phyloP scores from a whole-genome alignment of 2,888 invertebrate genomes.

The Scaptomyza reducta region DNA sequence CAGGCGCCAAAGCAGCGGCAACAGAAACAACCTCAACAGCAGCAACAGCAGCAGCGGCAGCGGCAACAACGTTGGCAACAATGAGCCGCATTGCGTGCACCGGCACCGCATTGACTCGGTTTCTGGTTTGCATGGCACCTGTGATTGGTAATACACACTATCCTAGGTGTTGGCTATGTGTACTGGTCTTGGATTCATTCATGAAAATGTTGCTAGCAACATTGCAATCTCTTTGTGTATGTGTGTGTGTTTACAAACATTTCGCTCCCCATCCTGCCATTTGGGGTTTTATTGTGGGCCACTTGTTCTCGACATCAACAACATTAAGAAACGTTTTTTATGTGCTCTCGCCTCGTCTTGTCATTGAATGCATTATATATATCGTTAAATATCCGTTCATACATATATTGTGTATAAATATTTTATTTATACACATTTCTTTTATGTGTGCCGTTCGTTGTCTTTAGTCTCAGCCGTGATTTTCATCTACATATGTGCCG shows the following conservation, averaged over 20 bases:
- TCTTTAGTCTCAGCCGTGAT: constrained; percentile 42
- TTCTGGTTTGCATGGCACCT: constrained; percentile 84
- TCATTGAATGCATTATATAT: constrained; percentile 52
- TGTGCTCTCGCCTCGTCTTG: constrained; percentile 39
- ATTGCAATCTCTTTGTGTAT: constrained; percentile 2
- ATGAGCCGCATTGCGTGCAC: constrained; percentile 59
- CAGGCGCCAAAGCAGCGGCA: constrained; percentile 47
- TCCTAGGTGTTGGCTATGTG: constrained; percentile 10
- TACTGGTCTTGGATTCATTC: constrained; percentile 40
- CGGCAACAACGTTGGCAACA: constrained; percentile 21
- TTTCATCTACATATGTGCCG: constrained; percentile 46
- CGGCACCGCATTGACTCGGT: constrained; percentile 81
- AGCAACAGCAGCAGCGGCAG: constrained; percentile 11
- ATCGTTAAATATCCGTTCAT: constrained; percentile 42
- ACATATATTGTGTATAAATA: constrained; percentile 29
- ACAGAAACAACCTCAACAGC: not conserved
- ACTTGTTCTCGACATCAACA: constrained; percentile 36
- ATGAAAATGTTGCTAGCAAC: constrained; percentile 56
- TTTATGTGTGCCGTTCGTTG: constrained; percentile 29
- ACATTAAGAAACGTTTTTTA: constrained; percentile 39
- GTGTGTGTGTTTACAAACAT: constrained; percentile 32
- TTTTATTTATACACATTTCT: constrained; percentile 43
- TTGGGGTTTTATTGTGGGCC: constrained; percentile 5
- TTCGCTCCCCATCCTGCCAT: constrained; percentile 9
- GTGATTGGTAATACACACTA: constrained; percentile 82